Evolutionary conservation across 2,797 vertebrate species (phyloP).

Genomic region (Platyrinchus mystaceus): DNA sequence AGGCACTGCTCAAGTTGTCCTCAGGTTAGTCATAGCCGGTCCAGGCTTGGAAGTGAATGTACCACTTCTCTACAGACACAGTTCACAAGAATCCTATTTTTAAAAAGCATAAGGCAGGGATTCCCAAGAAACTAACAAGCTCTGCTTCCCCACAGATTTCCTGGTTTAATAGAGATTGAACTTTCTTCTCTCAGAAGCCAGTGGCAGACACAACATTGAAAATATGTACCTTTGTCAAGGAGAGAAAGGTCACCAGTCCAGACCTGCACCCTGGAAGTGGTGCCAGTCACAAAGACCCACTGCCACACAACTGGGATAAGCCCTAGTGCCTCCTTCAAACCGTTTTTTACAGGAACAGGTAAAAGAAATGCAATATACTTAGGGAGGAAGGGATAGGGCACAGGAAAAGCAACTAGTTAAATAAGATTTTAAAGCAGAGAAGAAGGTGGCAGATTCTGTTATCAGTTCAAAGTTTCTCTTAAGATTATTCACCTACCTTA

Average conservation of each 20-base stretch:
- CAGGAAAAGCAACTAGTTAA: neutral
- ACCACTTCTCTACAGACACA: neutral
- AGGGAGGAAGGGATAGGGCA: neutral
- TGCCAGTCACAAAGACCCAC: neutral
- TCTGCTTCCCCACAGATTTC: neutral
- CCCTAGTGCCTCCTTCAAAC: neutral
- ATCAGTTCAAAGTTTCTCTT: neutral
- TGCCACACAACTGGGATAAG: accelerated
- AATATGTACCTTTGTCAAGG: neutral
- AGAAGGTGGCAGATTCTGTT: neutral
- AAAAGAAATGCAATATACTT: neutral
- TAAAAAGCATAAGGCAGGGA: neutral
- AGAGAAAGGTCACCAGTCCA: neutral
- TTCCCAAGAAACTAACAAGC: neutral
- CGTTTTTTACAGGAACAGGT: neutral
- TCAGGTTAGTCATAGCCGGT: neutral
- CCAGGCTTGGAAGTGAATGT: neutral
- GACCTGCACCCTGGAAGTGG: neutral
- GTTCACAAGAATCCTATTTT: neutral
- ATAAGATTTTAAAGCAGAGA: neutral
- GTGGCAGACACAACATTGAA: neutral
- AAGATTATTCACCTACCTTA: neutral
- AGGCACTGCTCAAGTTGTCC: neutral
- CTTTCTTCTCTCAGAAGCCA: neutral
- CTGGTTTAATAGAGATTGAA: neutral